Evolutionary conservation across 2,888 invertebrate species (phyloP), one percentile per base, ranked within the genome.

Genomic region (Drosophila differens): DNA sequence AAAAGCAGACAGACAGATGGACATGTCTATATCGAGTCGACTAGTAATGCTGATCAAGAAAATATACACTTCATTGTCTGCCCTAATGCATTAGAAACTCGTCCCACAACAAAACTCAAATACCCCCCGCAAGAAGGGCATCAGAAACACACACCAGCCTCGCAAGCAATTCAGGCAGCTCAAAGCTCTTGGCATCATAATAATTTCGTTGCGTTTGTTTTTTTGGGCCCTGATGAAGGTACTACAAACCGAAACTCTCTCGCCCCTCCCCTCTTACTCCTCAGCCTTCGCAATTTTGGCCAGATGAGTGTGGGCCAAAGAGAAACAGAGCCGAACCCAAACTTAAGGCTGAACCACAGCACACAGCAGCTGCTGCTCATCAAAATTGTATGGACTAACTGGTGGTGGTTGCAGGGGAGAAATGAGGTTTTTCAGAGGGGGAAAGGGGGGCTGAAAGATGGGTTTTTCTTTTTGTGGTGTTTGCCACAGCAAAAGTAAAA

Each of bases 351-450:
- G 52, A 69, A 64, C 79, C 79, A 28, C 86, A 82, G 59, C 76
- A 76, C 22, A 47, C 53, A 39, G 51, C 69, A 84, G 86, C 83
- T 82, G 85, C 78, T 82, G 79, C 87, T 85, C 85, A 85, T 85
- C 85, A 85, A 85, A 85, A 81, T 81, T 85, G 73, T 81, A 87
- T 84, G 66, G 63, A 32, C 41, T n/a, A 30, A 32, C 63, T 55
- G 47, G 19, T 67, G 49, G 30, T 37, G 51, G 35, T 6, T 14
- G 19, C 7, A 30, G 57, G 37, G 19, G 9, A 22, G 54, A 10
- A 32, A 33, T 41, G 14, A 25, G 12, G 10, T 30, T 35, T 44
- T 22, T 14, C 12, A 12, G 12, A 22, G 12, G 5, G 22, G 33
- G 16, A 7, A 14, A n/a, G 9, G 28, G 39, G 41, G 6, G n/a